Evolutionary conservation across 1,140 invertebrate genomes (phyloP).

Genomic region (Druon quercuslanigerum): DNA sequence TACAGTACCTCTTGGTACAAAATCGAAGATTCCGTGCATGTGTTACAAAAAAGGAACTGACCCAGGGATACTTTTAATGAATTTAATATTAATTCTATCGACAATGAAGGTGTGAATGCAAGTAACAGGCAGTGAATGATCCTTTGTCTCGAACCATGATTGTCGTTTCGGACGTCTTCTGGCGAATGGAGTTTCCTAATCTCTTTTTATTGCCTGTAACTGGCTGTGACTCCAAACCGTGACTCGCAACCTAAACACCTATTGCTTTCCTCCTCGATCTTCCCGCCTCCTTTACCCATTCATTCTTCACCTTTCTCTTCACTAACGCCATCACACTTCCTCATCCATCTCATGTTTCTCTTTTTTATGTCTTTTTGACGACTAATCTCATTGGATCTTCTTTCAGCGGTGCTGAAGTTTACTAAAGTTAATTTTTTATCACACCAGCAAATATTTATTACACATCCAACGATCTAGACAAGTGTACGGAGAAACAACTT

Average conservation of each 20-base stretch:
- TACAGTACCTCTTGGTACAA: no score
- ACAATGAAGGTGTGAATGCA: no score
- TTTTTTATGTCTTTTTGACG: slow-evolving; percentile 3
- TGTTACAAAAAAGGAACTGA: no score
- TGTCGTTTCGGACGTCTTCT: background rate
- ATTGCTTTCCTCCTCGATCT: slow-evolving; percentile 36
- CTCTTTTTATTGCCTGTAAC: slow-evolving; percentile 67
- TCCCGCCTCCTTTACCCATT: background rate
- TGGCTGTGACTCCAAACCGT: slow-evolving; percentile 57
- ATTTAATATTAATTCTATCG: no score
- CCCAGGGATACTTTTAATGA: no score
- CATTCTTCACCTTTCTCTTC: background rate
- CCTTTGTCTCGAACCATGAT: no score
- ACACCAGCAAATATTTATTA: no score
- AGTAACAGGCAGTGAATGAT: no score
- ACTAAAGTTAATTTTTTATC: no score
- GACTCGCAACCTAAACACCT: slow-evolving; percentile 53
- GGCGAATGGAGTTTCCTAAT: slow-evolving; percentile 64
- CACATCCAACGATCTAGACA: no score
- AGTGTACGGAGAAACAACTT: no score
- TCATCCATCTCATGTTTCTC: slow-evolving; percentile 8
- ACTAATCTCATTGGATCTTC: background rate
- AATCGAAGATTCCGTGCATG: no score
- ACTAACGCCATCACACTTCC: background rate
- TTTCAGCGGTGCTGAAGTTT: background rate